Evolutionary conservation across 2,797 vertebrate species (phyloP).

Genomic region (Gastrophryne carolinensis): DNA sequence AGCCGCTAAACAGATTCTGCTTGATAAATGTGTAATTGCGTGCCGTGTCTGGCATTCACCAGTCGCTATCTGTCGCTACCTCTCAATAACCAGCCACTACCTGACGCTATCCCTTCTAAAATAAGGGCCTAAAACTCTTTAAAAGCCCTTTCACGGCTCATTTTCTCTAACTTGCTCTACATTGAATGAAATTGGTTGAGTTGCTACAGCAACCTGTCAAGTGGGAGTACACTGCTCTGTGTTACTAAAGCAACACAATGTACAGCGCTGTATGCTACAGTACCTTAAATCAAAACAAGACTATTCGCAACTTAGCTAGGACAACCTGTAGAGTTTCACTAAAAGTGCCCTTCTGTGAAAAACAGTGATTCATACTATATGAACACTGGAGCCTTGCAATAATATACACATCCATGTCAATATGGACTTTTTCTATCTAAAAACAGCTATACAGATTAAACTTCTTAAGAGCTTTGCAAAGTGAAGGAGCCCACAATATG

Average conservation of each 20-base stretch:
- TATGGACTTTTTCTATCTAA: background rate
- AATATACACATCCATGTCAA: background rate
- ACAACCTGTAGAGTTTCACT: background rate
- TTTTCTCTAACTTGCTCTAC: background rate
- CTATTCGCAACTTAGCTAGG: constrained; percentile 17
- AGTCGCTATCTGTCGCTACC: no score
- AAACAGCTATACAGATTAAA: no score
- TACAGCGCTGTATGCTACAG: no score
- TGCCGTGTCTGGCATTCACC: no score
- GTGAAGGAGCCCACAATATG: no score
- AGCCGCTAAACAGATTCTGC: no score
- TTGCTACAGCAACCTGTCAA: constrained; percentile 43
- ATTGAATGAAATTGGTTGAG: constrained; percentile 23
- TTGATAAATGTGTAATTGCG: no score
- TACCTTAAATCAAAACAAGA: constrained; percentile 27
- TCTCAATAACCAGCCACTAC: no score
- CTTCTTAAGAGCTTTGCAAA: no score
- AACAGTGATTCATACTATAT: background rate
- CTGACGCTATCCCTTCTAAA: background rate
- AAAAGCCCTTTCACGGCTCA: background rate
- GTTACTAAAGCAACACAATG: constrained; percentile 41
- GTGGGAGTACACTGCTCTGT: constrained; percentile 20
- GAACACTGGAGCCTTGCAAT: background rate
- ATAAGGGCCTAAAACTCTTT: background rate
- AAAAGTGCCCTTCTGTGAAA: background rate